These are phyloP conservation scores for Aurelia aurita complex sp. Pacific DNA, from an alignment of 30 jellyfish, hydroid and myxozoan species.

Conservation along the genomic window DNA sequence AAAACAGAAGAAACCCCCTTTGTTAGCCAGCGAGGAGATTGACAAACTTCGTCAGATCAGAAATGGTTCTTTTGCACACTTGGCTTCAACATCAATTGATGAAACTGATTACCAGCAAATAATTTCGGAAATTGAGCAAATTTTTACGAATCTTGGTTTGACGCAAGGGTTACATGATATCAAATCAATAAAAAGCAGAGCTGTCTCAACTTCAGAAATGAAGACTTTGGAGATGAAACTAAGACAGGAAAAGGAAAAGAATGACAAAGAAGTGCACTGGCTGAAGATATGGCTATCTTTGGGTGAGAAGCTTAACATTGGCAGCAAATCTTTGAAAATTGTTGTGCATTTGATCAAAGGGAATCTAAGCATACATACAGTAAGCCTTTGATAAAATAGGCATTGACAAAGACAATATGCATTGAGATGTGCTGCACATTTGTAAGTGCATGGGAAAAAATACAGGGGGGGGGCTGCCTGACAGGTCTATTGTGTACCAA, in stretches of 20 bases:
- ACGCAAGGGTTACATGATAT: background rate
- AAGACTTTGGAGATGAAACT: background rate
- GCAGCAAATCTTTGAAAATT: too few relatives aligned
- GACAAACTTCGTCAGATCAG: background rate
- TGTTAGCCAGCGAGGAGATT: background rate
- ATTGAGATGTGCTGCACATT: too few relatives aligned
- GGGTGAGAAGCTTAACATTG: too few relatives aligned
- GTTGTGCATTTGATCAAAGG: too few relatives aligned
- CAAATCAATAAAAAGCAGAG: background rate
- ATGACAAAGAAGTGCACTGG: background rate
- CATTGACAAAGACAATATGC: too few relatives aligned
- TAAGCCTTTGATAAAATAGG: too few relatives aligned
- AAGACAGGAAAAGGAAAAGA: background rate
- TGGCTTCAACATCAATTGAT: background rate
- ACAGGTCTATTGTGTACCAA: too few relatives aligned
- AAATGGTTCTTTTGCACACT: conserved; percentile 6
- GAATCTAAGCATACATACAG: too few relatives aligned
- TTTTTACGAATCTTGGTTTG: background rate
- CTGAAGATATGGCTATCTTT: too few relatives aligned
- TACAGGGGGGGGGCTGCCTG: too few relatives aligned
- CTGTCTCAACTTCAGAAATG: background rate
- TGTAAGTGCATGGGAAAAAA: too few relatives aligned
- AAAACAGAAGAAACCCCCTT: background rate
- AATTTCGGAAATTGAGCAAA: background rate
- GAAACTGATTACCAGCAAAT: background rate